These are phyloP conservation scores for Hyppa rectilinea DNA, from an alignment of 2,888 invertebrate genomes.

Conservation along the genomic window DNA sequence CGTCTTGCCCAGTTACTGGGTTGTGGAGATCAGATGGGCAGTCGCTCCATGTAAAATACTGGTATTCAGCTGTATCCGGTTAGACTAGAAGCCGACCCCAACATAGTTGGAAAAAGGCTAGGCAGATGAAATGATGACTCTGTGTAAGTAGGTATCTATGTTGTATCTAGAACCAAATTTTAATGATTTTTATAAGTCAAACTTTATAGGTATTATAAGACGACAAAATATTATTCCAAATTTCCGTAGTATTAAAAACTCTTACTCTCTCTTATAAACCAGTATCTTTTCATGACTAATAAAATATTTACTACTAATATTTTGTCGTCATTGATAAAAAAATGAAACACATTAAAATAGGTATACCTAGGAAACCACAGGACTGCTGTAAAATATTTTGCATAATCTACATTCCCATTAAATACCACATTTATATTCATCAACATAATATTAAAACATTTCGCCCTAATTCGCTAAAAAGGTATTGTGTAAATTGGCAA, in stretches of 20 bases:
- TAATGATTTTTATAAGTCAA: too few species aligned
- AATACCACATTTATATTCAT: slow-evolving; percentile 43
- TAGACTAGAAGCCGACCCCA: too few species aligned
- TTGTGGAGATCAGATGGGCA: too few species aligned
- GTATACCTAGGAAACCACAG: not conserved
- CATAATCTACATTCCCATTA: not conserved
- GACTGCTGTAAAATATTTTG: slow-evolving; percentile 13
- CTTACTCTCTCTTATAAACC: not conserved
- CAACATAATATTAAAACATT: slow-evolving; percentile 51
- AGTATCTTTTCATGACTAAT: not conserved
- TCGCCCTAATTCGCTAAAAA: slow-evolving; percentile 60
- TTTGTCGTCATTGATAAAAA: not conserved
- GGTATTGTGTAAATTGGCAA: slow-evolving; percentile 62
- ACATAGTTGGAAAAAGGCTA: too few species aligned
- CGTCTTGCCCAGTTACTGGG: too few species aligned
- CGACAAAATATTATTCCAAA: not conserved
- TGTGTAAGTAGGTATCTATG: too few species aligned
- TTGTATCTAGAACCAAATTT: too few species aligned
- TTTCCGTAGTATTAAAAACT: not conserved
- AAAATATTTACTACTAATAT: not conserved
- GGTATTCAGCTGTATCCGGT: too few species aligned
- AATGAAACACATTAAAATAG: not conserved
- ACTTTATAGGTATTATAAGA: too few species aligned
- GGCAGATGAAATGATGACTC: too few species aligned
- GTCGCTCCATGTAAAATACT: too few species aligned